Percentiles rank a stretch among this genome's conserved stretches.
Conservation (phyloP, 1,140 invertebrate genomes). For the Coptotermes formosanus region DNA sequence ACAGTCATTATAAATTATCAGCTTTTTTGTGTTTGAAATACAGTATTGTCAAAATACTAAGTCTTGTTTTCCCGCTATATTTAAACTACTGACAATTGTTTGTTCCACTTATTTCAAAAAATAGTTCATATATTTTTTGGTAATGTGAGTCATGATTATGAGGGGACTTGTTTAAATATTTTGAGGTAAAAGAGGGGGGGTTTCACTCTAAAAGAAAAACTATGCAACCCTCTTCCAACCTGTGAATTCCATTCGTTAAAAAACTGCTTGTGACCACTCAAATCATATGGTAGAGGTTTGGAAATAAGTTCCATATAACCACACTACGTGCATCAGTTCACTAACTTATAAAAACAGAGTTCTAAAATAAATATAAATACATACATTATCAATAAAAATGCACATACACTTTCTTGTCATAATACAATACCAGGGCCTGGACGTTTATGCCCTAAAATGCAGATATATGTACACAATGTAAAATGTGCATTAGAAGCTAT, state of each 20-base stretch:
- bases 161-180: constrained; percentile 1
- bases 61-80: constrained; percentile 19
- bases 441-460: background rate
- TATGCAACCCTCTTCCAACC: background rate
- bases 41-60: constrained; percentile 29
- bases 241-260: background rate
- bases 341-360: background rate
- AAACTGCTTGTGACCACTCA: constrained; percentile 11
- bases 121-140: constrained; percentile 26
- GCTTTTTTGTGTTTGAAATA: constrained; percentile 24
- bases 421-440: background rate
- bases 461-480: background rate
- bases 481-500: background rate
- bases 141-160: constrained; percentile 24
- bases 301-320: background rate
- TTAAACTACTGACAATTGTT: constrained; percentile 21
- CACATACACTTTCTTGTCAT: background rate
- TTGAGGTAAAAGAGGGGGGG: background rate
- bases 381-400: background rate
- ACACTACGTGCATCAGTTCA: background rate
- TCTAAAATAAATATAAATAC: constrained; percentile 15
- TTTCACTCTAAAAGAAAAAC: background rate
- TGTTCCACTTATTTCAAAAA: constrained; percentile 24
- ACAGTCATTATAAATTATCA: constrained; percentile 25
- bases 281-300: background rate